Conservation (phyloP, 2,888 invertebrate genomes). For the Osedax fenrisi region DNA sequence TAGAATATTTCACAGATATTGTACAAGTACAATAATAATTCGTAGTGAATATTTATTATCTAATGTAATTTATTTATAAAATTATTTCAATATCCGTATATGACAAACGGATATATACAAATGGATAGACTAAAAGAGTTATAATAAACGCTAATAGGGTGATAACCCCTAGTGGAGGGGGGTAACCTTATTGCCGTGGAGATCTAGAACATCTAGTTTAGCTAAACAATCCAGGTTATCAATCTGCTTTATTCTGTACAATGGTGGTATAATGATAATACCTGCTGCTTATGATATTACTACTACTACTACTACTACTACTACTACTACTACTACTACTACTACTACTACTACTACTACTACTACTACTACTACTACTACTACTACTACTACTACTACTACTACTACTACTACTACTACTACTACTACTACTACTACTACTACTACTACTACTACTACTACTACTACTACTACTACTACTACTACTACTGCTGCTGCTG, state of each 20-base stretch:
- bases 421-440: conserved; percentile 31
- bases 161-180: too few relatives aligned
- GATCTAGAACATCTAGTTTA: conserved; percentile 76
- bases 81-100: not conserved
- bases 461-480: conserved; percentile 21
- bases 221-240: conserved; percentile 60
- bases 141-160: not conserved
- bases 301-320: not conserved
- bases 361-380: conserved; percentile 20
- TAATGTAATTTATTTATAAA: too few relatives aligned
- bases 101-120: not conserved
- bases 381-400: not conserved
- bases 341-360: not conserved
- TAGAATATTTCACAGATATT: too few relatives aligned
- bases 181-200: conserved; percentile 66
- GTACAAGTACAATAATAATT: too few relatives aligned
- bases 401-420: conserved; percentile 31
- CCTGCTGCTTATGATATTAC: not conserved
- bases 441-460: conserved; percentile 29
- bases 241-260: conserved; percentile 65
- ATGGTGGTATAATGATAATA: too few relatives aligned
- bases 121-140: not conserved
- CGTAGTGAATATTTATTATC: too few relatives aligned
- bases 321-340: not conserved
- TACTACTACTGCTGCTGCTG: conserved; percentile 8